phyloP scores from a whole-genome alignment of 2,797 vertebrate species.

The Ptychobarbus kaznakovi region DNA sequence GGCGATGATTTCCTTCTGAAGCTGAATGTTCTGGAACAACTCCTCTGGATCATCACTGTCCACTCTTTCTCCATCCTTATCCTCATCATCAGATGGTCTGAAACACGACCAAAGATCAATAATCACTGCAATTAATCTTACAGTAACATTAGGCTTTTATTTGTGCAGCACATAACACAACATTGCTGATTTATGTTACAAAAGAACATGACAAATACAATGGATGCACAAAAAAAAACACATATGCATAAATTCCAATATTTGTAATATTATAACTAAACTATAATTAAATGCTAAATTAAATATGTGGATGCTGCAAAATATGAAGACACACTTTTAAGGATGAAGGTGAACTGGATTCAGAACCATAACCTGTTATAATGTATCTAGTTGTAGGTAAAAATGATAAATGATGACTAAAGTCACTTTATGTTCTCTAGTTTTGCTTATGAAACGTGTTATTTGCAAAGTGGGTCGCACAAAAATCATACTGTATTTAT shows the following conservation, averaged over 20 bases:
- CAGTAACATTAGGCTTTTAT: not conserved
- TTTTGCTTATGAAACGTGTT: not conserved
- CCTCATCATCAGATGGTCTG: conserved; percentile 87
- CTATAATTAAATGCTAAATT: not conserved
- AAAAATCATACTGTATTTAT: not conserved
- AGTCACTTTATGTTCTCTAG: not conserved
- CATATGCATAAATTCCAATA: not conserved
- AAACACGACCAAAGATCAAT: conserved; percentile 2
- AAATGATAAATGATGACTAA: not conserved
- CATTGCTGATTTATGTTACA: not conserved
- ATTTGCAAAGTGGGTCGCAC: not conserved
- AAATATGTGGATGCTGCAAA: not conserved
- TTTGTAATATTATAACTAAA: not conserved
- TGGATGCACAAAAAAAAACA: not conserved
- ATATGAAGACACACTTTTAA: not conserved
- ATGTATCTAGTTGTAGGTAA: not conserved
- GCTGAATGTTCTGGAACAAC: conserved; percentile 97
- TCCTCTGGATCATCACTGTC: conserved; percentile 93
- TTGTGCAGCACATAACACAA: not conserved
- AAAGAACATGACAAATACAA: not conserved
- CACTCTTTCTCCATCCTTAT: conserved; percentile 80
- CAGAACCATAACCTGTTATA: not conserved
- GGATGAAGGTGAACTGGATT: not conserved
- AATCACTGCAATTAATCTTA: not conserved
- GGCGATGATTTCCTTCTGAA: conserved; percentile 95